Evolutionary conservation across 1,140 invertebrate genomes (phyloP), one percentile per base, ranked within the genome.

Genomic region (Charaxes varanes): DNA sequence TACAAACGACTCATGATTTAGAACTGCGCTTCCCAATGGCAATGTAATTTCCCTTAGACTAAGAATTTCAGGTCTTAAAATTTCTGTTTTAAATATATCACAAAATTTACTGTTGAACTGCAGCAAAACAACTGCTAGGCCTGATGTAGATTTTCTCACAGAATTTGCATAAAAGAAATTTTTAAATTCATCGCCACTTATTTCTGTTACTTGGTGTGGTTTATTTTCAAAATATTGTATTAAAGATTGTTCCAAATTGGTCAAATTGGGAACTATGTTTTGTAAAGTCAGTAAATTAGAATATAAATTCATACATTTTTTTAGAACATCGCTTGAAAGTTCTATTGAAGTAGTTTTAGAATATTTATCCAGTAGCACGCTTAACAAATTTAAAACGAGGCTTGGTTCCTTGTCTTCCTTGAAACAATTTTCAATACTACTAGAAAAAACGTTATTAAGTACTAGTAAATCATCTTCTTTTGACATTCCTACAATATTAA

Each of bases 21-120:
- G 60, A 1, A 86, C 64, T 19, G 86, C 78, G 33, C 85, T 69
- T 2, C 87, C 66, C 11, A 90, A 42, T 0, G 87, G 87, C 38
- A 90, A 78, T 2, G 88, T 78, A 12, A 90, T 48, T 51, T 89
- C 88, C 62, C 88, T 87, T 53, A 87, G 77, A 15, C 48, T 53
- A 28, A 84, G 52, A 36, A 80, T 65, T 49, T 85, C 80, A 15
- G 58, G 37, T 46, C 71, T 71, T 8, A 53, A 40, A 6, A 86
- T 53, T 68, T 85, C 67, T 33, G 77, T 61, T 48, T 66, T 69
- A 32, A 88, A 87, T 53, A 69, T 55, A 5, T 64, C 36, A 19
- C 85, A 71, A 6, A 88, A 62, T 24, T 78, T 63, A 2, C 38
- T 38, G 52, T 87, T 85, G 22, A 70, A 73, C 46, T 84, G 73